Conservation (phyloP, 2,888 invertebrate species). For the Lottia gigantea region DNA sequence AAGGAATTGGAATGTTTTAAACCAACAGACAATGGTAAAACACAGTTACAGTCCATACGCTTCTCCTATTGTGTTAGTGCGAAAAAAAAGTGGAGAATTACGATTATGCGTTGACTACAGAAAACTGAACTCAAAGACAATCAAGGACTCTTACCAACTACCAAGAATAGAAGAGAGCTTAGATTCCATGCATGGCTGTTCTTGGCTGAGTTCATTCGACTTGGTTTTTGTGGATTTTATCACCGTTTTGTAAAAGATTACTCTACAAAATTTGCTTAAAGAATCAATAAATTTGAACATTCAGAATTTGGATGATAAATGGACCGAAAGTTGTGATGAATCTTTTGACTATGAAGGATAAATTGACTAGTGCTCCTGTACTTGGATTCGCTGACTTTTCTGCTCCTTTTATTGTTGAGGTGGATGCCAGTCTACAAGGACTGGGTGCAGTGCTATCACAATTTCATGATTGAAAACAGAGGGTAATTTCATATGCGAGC, state of each 20-base stretch:
- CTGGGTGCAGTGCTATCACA: slow-evolving; percentile 21
- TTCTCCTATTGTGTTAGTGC: slow-evolving; percentile 33
- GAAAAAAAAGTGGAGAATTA: slow-evolving; percentile 32
- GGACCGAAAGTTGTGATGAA: slow-evolving; percentile 15
- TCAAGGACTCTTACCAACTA: slow-evolving; percentile 29
- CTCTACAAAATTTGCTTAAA: slow-evolving; percentile 4
- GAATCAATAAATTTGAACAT: slow-evolving; percentile 1
- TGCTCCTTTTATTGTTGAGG: slow-evolving; percentile 16
- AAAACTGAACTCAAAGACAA: slow-evolving; percentile 28
- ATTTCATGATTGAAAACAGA: slow-evolving; percentile 6
- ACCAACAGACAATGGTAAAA: too few species aligned
- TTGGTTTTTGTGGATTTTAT: slow-evolving; percentile 22
- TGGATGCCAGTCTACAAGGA: slow-evolving; percentile 20
- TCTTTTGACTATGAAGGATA: slow-evolving; percentile 19
- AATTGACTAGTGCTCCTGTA: slow-evolving; percentile 13
- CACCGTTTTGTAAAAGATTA: slow-evolving; percentile 7
- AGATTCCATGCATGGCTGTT: slow-evolving; percentile 21
- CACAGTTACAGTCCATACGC: slow-evolving; percentile 28
- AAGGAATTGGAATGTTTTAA: neutral
- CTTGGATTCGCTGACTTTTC: slow-evolving; percentile 18
- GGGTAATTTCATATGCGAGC: slow-evolving; percentile 20
- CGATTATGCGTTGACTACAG: slow-evolving; percentile 31
- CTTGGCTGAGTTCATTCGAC: slow-evolving; percentile 25
- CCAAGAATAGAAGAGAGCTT: slow-evolving; percentile 32
- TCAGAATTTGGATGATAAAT: slow-evolving; percentile 16